These are phyloP conservation scores for Chanos chanos DNA, from an alignment of 2,797 vertebrate species.

Conservation along the genomic window DNA sequence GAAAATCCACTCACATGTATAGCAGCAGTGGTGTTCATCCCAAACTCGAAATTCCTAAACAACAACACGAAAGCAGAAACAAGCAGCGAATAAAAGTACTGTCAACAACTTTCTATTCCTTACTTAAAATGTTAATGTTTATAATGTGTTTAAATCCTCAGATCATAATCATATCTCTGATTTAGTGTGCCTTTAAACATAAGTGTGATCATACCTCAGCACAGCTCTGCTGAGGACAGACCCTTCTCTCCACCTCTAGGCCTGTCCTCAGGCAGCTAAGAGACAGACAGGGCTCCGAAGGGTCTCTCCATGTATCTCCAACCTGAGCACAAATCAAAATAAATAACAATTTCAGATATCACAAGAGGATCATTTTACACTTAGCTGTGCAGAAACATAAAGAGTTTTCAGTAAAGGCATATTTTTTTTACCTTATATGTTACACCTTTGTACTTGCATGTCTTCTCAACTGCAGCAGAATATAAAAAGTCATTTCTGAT, in stretches of 20 bases:
- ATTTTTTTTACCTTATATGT: conserved; percentile 53
- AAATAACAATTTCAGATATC: not conserved
- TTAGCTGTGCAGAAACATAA: not conserved
- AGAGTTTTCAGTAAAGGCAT: not conserved
- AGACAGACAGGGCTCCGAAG: conserved; percentile 44
- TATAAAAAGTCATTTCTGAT: no score
- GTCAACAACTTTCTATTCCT: no score
- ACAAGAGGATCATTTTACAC: not conserved
- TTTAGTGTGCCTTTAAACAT: not conserved
- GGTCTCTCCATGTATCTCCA: conserved; percentile 61
- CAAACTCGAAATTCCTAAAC: conserved; percentile 39
- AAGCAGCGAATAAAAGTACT: no score
- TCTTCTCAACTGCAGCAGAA: conserved; percentile 62
- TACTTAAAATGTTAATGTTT: no score
- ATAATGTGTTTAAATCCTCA: no score
- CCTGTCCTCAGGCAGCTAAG: conserved; percentile 55
- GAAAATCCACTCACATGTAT: conserved; percentile 34
- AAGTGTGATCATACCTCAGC: conserved; percentile 47
- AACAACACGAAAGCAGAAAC: not conserved
- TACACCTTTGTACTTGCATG: conserved; percentile 51
- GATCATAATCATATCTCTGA: not conserved
- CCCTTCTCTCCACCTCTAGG: conserved; percentile 38
- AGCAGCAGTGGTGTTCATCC: conserved; percentile 46
- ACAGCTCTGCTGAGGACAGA: conserved; percentile 54
- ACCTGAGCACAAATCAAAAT: conserved; percentile 46